Evolutionary conservation across 92 coral and sea anemone genomes (phyloP).

Genomic region (Paramuricea clavata): DNA sequence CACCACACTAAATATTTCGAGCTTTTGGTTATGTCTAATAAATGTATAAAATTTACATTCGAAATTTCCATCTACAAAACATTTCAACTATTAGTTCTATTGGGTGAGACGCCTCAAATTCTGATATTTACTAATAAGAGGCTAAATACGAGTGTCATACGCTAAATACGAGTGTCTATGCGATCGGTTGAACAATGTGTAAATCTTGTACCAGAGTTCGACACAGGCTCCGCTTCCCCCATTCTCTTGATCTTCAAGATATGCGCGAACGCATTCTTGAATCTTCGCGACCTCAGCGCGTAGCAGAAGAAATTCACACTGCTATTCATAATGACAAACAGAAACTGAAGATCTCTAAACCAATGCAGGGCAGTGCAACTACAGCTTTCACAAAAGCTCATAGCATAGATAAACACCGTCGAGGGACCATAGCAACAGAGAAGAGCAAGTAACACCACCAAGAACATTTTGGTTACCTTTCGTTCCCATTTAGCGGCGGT

Average conservation of each 20-base stretch:
- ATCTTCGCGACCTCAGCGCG: conserved; percentile 76
- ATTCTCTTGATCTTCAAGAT: conserved; percentile 36
- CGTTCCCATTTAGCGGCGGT: conserved; percentile 62
- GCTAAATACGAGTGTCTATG: not conserved
- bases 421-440: conserved; percentile 56
- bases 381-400: conserved; percentile 60
- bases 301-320: conserved; percentile 77
- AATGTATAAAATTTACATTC: no score
- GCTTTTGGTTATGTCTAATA: no score
- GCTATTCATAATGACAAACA: conserved; percentile 61
- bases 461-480: conserved; percentile 60
- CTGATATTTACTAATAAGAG: no score
- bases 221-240: not conserved
- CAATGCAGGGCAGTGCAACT: conserved; percentile 60
- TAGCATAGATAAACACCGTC: conserved; percentile 51
- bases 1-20: no score
- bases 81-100: no score
- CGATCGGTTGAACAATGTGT: not conserved
- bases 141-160: no score
- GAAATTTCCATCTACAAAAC: no score
- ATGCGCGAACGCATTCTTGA: conserved; percentile 68
- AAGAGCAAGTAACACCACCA: conserved; percentile 50
- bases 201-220: conserved; percentile 21
- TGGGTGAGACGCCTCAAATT: no score
- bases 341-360: conserved; percentile 61